Evolutionary conservation across 2,888 invertebrate genomes (phyloP), one percentile per base, ranked within the genome.

Genomic region (Diarsia brunnea): DNA sequence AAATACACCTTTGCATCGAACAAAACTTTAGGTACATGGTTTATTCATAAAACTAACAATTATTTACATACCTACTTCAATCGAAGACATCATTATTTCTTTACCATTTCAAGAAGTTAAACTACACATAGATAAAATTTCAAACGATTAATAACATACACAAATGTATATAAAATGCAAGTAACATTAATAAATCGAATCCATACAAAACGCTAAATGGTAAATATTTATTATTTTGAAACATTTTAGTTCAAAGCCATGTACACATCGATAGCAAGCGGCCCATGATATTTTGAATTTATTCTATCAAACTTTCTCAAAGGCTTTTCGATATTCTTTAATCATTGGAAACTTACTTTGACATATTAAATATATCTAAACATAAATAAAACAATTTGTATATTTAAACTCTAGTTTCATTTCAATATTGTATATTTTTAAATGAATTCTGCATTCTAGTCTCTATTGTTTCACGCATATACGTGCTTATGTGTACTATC

Each of bases 111-210:
- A 80, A 77, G 73, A 75, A 66, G 64, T 82, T 70, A 68, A 75
- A 79, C 69, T 79, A 85, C 79, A 87, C 71, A 85, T 84, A 85
- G 85, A 88, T 87, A 86, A 79, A 84, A 83, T 86, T 88, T 87
- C 61, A 87, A 83, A 82, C 71, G 69, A 82, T 85, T 82, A 85
- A 83, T 81, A 82, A 89, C 82, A 61, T 78, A 69, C 82, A 84
- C 81, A 79, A 86, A 82, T 87, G 55, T 90, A 87, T 86, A 84
- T 86, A 87, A 90, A 90, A 90, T 90, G 90, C 89, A 89, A 81
- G 80, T 81, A 82, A 86, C 81, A 87, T 81, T 74, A 86, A 85
- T 84, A 88, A 84, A 78, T 85, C 81, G 84, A 89, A 89, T 85
- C 63, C 68, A 86, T 89, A 89, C 70, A 85, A 87, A 88, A 88